A percentile compares a stretch with the other conserved stretches of the same genome.
Evolutionary conservation across 1,140 invertebrate species (phyloP).

Genomic region (Pectinophora gossypiella): DNA sequence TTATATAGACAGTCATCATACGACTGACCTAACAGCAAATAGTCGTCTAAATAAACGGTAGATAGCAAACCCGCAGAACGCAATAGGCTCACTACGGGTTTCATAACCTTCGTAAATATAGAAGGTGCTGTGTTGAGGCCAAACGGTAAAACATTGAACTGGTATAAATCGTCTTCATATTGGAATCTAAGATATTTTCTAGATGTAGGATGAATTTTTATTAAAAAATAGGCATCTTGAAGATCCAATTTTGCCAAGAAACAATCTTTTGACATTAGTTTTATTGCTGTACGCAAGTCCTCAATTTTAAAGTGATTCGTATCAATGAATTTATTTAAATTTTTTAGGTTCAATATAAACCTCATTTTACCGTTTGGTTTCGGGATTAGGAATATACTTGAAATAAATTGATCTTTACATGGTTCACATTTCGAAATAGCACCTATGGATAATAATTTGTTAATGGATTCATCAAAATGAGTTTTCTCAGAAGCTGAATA

Average conservation of each 20-base stretch:
- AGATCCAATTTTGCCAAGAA: constrained; percentile 1
- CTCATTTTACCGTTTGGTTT: constrained; percentile 6
- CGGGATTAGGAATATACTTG: constrained; percentile 4
- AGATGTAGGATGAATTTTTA: neutral
- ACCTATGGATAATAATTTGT: neutral
- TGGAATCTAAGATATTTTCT: constrained; percentile 6
- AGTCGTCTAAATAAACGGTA: constrained; percentile 6
- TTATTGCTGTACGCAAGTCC: constrained; percentile 6
- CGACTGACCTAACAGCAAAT: constrained; percentile 5
- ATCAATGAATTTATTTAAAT: constrained; percentile 3
- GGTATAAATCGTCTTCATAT: constrained; percentile 5
- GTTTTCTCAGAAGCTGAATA: neutral
- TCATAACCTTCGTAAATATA: constrained; percentile 11
- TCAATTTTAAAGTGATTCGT: constrained; percentile 8
- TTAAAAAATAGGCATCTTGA: constrained; percentile 7
- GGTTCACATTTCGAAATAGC: neutral
- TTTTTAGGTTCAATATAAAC: constrained; percentile 8
- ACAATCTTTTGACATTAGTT: neutral
- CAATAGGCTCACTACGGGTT: neutral
- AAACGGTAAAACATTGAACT: constrained; percentile 11
- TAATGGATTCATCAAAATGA: neutral
- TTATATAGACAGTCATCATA: constrained; percentile 3
- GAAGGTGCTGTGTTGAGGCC: neutral
- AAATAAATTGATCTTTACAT: constrained; percentile 4
- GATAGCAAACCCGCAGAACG: neutral